Evolutionary conservation across 2,797 vertebrate species (phyloP), one percentile per base, ranked within the genome.

Genomic region (Enteromius viviparus): DNA sequence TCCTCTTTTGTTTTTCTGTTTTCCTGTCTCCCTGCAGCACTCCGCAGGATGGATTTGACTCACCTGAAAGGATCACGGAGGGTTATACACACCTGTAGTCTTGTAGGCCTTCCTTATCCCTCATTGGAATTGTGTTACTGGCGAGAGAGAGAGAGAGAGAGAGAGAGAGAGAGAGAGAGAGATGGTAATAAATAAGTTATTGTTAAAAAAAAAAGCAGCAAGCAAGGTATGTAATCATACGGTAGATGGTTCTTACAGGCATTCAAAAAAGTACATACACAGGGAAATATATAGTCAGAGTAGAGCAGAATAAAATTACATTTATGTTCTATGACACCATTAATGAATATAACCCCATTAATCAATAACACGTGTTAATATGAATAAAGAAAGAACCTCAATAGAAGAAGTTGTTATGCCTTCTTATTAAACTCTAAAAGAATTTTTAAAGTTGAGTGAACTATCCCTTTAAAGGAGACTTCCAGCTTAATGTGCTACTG

Each of bases 91-190:
- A 99, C 98, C 98, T 95, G 92, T 99, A 99, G 93, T 99, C 98
- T 90, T 98, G 98, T 32, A 97, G 96, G 86, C 96, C 97, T 92
- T 99, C 98, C 92, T 99, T 99, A 92, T 99, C 98, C 90, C 98
- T 96, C 98, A 99, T 97, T 1, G 97, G 91, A 83, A 97, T 17
- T 0, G 98, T 99, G 79, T 92, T 92, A 85, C 97, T 99, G 40
- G 84, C 85, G 91, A n/a, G 17, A 51, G 69, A 26, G 26, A 26
- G 26, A 26, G 26, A 26, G 26, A 26, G 26, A 26, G 26, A 26
- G 26, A 26, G 26, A 26, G 26, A 26, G 91, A n/a, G 17, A 51
- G 69, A 79, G 23, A 64, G 9, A 74, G 12, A 69, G 17, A 49
- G 42, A 42, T 14, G 37, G 29, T 29, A 17, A 55, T 42, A 47